Conservation (phyloP, 2,113 vertebrate species). For the Bombycilla garrulus region DNA sequence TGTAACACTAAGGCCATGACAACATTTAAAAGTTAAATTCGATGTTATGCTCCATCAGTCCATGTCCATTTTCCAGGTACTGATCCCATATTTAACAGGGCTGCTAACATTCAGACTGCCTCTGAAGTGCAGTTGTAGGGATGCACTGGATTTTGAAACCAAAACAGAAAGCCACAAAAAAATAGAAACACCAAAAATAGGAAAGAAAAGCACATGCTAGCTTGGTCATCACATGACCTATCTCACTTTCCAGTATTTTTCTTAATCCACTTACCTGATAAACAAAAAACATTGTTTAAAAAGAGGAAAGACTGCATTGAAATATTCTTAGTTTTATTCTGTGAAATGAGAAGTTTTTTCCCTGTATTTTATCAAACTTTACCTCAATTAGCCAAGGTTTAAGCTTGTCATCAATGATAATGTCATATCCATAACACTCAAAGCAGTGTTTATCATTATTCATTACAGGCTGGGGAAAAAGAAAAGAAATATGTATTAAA, state of each 20-base stretch:
- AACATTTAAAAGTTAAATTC: neutral
- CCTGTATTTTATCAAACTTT: neutral
- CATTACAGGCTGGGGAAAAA: conserved; percentile 86
- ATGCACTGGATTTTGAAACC: neutral
- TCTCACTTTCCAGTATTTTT: neutral
- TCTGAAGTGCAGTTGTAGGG: neutral
- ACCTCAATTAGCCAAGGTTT: conserved; percentile 99
- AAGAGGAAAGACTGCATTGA: neutral
- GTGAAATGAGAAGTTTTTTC: neutral
- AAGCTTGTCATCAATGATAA: conserved; percentile 95
- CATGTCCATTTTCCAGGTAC: neutral
- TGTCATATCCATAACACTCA: conserved; percentile 98
- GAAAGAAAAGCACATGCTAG: neutral
- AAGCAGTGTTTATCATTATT: conserved; percentile 99
- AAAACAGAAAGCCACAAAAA: neutral
- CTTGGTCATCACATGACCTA: neutral
- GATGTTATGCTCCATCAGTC: neutral
- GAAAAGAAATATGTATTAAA: neutral
- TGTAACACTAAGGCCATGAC: neutral
- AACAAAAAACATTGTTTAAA: neutral
- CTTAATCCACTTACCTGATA: neutral
- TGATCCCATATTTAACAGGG: neutral
- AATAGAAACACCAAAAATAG: neutral
- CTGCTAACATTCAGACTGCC: neutral
- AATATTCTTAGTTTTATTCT: neutral